A percentile compares a stretch with the other conserved stretches of the same genome.
Evolutionary conservation across 2,888 invertebrate species (phyloP).

Genomic region (Papilio demoleus): DNA sequence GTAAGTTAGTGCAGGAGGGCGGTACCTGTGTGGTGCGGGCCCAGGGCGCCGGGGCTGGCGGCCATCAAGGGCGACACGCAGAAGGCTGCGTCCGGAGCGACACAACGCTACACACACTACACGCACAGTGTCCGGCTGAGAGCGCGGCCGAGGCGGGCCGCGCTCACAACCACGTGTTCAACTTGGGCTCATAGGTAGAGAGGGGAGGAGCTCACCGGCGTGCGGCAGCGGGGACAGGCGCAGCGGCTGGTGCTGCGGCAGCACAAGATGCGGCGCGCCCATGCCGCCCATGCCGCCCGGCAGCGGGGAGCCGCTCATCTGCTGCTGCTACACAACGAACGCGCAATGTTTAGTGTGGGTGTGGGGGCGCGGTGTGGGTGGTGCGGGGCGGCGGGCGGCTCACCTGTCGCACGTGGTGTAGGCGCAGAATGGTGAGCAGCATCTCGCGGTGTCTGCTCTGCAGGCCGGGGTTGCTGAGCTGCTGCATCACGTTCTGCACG

Average conservation of each 20-base stretch:
- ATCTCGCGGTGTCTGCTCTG: conserved; percentile 89
- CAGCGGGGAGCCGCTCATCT: conserved; percentile 74
- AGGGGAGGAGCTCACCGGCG: conserved; percentile 72
- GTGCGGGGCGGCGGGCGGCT: background rate
- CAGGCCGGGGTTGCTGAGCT: conserved; percentile 88
- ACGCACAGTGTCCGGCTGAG: background rate
- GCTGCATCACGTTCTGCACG: conserved; percentile 89
- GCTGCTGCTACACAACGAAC: conserved; percentile 41
- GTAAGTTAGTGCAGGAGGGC: no score
- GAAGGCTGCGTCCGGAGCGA: conserved; percentile 85
- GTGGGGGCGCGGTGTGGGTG: background rate
- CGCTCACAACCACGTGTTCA: no score
- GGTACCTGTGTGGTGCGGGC: no score
- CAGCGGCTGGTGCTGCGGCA: conserved; percentile 81
- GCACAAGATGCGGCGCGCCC: conserved; percentile 62
- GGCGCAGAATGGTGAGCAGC: conserved; percentile 85
- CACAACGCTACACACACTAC: conserved; percentile 41
- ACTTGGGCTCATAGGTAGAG: no score
- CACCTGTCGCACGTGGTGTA: conserved; percentile 74
- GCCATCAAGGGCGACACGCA: no score
- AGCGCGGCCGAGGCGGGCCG: background rate
- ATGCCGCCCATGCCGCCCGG: conserved; percentile 53
- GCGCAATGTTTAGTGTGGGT: background rate
- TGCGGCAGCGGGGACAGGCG: conserved; percentile 86
- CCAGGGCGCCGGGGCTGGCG: conserved; percentile 84